A percentile compares a stretch with the other conserved stretches of the same genome.
phyloP scores from a whole-genome alignment of 2,888 invertebrate species.

The Germaria angustata region DNA sequence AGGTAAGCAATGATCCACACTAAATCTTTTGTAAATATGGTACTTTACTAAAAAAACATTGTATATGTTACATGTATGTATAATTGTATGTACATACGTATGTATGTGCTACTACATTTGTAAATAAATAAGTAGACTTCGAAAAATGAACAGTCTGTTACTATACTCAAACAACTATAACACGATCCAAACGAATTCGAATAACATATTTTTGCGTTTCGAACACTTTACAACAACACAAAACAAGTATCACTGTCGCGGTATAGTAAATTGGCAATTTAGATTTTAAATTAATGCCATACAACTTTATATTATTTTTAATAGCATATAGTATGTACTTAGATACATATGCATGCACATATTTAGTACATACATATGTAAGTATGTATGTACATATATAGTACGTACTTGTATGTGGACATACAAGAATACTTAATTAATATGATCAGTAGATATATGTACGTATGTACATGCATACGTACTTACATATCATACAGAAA shows the following conservation, averaged over 20 bases:
- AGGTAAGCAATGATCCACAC: conserved; percentile 59
- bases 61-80: neutral
- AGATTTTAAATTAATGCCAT: conserved; percentile 60
- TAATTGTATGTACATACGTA: neutral
- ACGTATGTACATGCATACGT: too few species aligned
- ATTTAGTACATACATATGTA: neutral
- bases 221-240: conserved; percentile 40
- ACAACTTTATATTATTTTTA: conserved; percentile 51
- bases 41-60: conserved; percentile 5
- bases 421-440: neutral
- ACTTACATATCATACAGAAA: neutral
- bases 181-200: conserved; percentile 39
- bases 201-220: conserved; percentile 53
- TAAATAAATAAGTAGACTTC: too few species aligned
- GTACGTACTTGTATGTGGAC: neutral
- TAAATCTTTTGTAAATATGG: conserved; percentile 31
- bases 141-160: neutral
- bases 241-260: conserved; percentile 42
- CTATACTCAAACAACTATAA: conserved; percentile 35
- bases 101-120: too few species aligned
- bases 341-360: too few species aligned
- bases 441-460: conserved; percentile 15
- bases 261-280: conserved; percentile 63
- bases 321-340: conserved; percentile 8
- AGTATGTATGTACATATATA: too few species aligned